These are phyloP conservation scores for Arbacia lixula DNA, from an alignment of 53 echinoderm and acorn worm genomes.

Conservation along the genomic window DNA sequence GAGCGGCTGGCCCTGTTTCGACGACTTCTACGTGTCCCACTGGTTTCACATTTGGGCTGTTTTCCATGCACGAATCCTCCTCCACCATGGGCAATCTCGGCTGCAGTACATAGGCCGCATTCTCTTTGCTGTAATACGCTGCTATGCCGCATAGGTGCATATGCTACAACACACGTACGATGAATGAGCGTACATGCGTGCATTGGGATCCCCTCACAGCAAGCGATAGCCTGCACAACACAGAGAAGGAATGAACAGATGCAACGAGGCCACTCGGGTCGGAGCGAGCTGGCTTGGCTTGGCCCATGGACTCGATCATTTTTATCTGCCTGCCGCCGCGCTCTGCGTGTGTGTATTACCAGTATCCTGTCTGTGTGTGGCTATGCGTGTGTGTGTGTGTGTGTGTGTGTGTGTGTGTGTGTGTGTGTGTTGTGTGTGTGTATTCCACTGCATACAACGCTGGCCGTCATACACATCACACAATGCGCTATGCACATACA, in stretches of 20 bases:
- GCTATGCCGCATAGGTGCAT: slow-evolving; percentile 49
- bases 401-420: slow-evolving; percentile 15
- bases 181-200: slow-evolving; percentile 57
- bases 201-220: slow-evolving; percentile 33
- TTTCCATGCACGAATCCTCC: slow-evolving; percentile 54
- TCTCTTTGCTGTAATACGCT: slow-evolving; percentile 47
- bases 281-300: too few species aligned
- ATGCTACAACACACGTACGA: slow-evolving; percentile 34
- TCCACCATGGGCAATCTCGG: slow-evolving; percentile 72
- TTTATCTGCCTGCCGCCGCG: slow-evolving; percentile 22
- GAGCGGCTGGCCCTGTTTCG: slow-evolving; percentile 59
- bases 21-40: slow-evolving; percentile 52
- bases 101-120: slow-evolving; percentile 45
- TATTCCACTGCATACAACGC: slow-evolving; percentile 25
- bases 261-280: slow-evolving; percentile 55
- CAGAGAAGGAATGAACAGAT: slow-evolving; percentile 35
- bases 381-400: slow-evolving; percentile 40
- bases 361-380: slow-evolving; percentile 10
- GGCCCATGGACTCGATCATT: too few species aligned
- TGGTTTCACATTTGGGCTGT: slow-evolving; percentile 54
- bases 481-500: too few species aligned
- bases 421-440: slow-evolving; percentile 53
- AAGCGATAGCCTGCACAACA: slow-evolving; percentile 4
- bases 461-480: too few species aligned
- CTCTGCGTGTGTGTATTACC: slow-evolving; percentile 12